Percentiles rank a stretch among this genome's conserved stretches.
Evolutionary conservation across 1,140 invertebrate species (phyloP).

Genomic region (Zaprionus inermis): DNA sequence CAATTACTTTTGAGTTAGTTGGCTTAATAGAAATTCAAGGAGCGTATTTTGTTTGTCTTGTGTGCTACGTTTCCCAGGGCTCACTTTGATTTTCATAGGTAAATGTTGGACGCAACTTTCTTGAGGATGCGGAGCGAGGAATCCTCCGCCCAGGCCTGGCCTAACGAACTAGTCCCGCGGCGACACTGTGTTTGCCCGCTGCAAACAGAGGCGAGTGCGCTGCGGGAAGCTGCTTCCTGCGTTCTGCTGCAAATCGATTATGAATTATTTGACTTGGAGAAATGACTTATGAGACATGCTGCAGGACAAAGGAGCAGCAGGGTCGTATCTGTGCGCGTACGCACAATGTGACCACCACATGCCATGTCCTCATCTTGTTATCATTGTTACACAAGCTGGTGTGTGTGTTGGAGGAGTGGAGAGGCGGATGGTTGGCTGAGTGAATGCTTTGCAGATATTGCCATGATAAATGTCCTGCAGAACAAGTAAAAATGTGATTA

Average conservation of each 20-base stretch:
- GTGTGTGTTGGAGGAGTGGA: background rate
- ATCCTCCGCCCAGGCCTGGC: slow-evolving; percentile 10
- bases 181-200: slow-evolving; percentile 40
- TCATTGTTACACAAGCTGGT: slow-evolving; percentile 56
- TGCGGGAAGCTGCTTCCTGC: slow-evolving; percentile 6
- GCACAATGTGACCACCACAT: slow-evolving; percentile 53
- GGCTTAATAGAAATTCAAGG: slow-evolving; percentile 78
- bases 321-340: slow-evolving; percentile 35
- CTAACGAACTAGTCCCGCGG: slow-evolving; percentile 63
- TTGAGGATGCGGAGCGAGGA: background rate
- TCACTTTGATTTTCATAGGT: slow-evolving; percentile 81
- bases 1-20: slow-evolving; percentile 82
- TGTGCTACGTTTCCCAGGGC: slow-evolving; percentile 61
- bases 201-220: slow-evolving; percentile 18
- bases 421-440: slow-evolving; percentile 1
- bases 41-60: slow-evolving; percentile 76
- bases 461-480: slow-evolving; percentile 29
- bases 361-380: slow-evolving; percentile 46
- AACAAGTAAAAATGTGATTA: slow-evolving; percentile 15
- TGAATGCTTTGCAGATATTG: slow-evolving; percentile 14
- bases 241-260: slow-evolving; percentile 73
- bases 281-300: slow-evolving; percentile 82
- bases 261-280: slow-evolving; percentile 82
- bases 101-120: slow-evolving; percentile 64
- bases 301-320: slow-evolving; percentile 37